Evolutionary conservation across 1,140 invertebrate species (phyloP).

Genomic region (Drosophila navojoa): DNA sequence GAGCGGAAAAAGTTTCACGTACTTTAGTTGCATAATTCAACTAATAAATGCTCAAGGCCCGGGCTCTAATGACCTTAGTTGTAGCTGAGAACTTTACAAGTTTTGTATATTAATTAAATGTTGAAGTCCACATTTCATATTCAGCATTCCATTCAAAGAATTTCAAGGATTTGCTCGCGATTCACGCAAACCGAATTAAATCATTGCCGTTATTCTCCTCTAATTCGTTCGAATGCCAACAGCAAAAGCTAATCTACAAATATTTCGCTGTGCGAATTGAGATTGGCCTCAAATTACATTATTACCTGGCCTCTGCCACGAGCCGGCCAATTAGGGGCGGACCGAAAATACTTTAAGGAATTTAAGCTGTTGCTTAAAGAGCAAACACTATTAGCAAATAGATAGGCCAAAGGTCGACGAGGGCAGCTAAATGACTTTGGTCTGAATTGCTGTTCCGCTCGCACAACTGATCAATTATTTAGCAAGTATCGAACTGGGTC

Average conservation of each 20-base stretch:
- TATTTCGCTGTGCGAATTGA: slow-evolving; percentile 30
- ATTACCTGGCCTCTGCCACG: slow-evolving; percentile 18
- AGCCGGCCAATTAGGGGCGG: slow-evolving; percentile 33
- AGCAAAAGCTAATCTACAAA: slow-evolving; percentile 21
- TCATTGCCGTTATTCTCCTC: background rate
- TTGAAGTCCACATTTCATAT: background rate
- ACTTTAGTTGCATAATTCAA: slow-evolving; percentile 46
- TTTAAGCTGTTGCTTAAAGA: slow-evolving; percentile 14
- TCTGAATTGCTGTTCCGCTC: slow-evolving; percentile 41
- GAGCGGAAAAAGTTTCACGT: slow-evolving; percentile 52
- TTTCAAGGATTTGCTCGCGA: background rate
- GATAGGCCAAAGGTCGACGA: background rate
- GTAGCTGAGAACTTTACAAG: slow-evolving; percentile 5
- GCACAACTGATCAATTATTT: slow-evolving; percentile 73
- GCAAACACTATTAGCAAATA: slow-evolving; percentile 13
- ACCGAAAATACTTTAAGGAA: slow-evolving; percentile 21
- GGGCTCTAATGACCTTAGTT: slow-evolving; percentile 2
- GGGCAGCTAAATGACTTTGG: slow-evolving; percentile 18
- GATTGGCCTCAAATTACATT: slow-evolving; percentile 34
- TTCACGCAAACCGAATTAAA: slow-evolving; percentile 8
- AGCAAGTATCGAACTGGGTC: slow-evolving; percentile 75
- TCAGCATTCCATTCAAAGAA: background rate
- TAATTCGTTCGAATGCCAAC: slow-evolving; percentile 8
- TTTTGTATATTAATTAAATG: slow-evolving; percentile 8
- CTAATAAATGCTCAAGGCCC: slow-evolving; percentile 44